Conservation (phyloP, 2,113 vertebrate species). For the Corvus moneduloides region DNA sequence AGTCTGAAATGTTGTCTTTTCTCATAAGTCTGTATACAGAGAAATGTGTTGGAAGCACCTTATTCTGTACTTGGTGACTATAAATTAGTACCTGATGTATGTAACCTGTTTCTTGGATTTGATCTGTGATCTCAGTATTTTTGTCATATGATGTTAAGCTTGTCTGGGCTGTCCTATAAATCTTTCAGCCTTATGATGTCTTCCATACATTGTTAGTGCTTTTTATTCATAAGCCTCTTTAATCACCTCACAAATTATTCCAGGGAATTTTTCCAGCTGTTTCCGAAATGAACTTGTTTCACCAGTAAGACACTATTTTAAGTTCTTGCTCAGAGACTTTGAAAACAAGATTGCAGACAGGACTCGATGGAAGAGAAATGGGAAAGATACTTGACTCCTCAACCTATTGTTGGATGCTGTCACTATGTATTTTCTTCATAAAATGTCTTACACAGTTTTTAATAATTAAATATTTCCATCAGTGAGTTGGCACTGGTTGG, state of each 20-base stretch:
- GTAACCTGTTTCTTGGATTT: slow-evolving; percentile 13
- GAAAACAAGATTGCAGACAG: neutral
- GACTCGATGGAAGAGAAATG: neutral
- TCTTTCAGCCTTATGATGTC: neutral
- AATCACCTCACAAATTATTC: slow-evolving; percentile 9
- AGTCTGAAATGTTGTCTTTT: neutral
- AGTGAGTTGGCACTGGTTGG: neutral
- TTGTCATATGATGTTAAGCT: neutral
- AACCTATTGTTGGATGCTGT: neutral
- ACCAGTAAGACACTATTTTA: neutral
- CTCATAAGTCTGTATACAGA: neutral
- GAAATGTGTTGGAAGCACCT: neutral
- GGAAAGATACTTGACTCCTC: neutral
- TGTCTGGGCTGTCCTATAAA: neutral
- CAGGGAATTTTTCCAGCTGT: neutral
- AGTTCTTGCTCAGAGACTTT: neutral
- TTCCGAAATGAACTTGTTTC: neutral
- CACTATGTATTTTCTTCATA: neutral
- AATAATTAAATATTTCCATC: neutral
- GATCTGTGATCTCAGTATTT: slow-evolving; percentile 1
- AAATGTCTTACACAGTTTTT: neutral
- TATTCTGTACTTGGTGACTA: neutral
- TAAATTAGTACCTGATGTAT: neutral
- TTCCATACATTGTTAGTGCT: neutral
- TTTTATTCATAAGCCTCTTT: slow-evolving; percentile 2